These are phyloP conservation scores for Arenicola marina DNA, from an alignment of 2,888 invertebrate genomes.

Conservation along the genomic window DNA sequence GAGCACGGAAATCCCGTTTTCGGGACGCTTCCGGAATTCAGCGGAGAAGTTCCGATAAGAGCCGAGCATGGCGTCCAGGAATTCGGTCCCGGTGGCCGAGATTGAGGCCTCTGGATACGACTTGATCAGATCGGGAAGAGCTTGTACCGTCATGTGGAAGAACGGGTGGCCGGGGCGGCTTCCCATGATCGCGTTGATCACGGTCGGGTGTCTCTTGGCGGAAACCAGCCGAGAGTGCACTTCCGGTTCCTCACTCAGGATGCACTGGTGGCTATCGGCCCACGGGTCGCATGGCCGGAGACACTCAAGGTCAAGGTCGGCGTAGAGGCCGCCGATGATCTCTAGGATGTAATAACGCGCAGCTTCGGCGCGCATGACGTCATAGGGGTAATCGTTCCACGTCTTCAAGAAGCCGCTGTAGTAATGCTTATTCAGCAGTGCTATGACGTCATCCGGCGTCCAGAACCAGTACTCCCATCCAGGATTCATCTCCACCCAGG, in stretches of 20 bases:
- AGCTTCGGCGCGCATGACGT: neutral
- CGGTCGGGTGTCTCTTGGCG: conserved; percentile 9
- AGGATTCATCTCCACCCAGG: conserved; percentile 48
- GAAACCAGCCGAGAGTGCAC: conserved; percentile 31
- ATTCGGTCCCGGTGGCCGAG: too few relatives aligned
- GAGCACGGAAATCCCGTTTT: too few relatives aligned
- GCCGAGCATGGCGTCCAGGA: too few relatives aligned
- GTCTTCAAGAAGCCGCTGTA: conserved; percentile 23
- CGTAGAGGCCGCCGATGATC: conserved; percentile 55
- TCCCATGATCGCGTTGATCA: conserved; percentile 32
- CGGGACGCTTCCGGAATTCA: too few relatives aligned
- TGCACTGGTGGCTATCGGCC: conserved; percentile 15
- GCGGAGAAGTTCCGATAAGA: too few relatives aligned
- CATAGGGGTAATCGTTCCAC: neutral
- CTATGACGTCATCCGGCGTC: conserved; percentile 50
- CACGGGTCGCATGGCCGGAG: conserved; percentile 40
- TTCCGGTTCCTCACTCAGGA: conserved; percentile 29
- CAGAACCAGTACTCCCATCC: conserved; percentile 56
- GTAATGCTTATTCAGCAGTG: conserved; percentile 42
- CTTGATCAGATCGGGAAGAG: too few relatives aligned
- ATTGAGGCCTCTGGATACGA: too few relatives aligned
- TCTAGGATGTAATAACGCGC: conserved; percentile 50
- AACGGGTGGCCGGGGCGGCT: conserved; percentile 24
- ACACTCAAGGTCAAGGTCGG: conserved; percentile 55
- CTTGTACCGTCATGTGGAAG: conserved; percentile 14